phyloP scores from a whole-genome alignment of 2,888 invertebrate genomes.

The Timema podura region DNA sequence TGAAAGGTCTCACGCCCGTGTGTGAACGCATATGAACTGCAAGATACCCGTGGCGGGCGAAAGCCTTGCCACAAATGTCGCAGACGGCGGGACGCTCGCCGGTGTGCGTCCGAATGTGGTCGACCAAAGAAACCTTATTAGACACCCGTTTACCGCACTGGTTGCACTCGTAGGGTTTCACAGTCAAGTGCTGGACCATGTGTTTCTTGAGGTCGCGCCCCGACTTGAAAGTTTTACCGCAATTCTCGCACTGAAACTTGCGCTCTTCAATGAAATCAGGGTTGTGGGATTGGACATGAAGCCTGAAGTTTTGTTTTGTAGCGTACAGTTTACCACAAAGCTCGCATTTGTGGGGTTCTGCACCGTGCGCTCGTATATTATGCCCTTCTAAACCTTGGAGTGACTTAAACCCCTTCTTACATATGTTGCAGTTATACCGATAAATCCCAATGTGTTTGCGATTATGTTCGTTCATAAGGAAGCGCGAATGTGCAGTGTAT shows the following conservation, averaged over 20 bases:
- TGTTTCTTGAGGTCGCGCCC: conserved; percentile 27
- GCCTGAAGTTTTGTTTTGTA: conserved; percentile 43
- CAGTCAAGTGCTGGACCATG: conserved; percentile 35
- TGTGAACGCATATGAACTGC: conserved; percentile 48
- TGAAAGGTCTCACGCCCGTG: conserved; percentile 50
- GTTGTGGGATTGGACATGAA: conserved; percentile 43
- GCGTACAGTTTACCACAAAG: conserved; percentile 44
- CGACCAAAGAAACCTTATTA: conserved; percentile 51
- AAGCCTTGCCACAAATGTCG: conserved; percentile 48
- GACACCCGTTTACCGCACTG: conserved; percentile 42
- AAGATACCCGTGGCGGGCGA: conserved; percentile 47
- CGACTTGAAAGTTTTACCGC: conserved; percentile 36
- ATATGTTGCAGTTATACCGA: conserved; percentile 52
- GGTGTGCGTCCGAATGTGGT: conserved; percentile 52
- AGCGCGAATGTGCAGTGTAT: conserved; percentile 46
- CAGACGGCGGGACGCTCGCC: conserved; percentile 54
- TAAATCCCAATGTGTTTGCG: conserved; percentile 55
- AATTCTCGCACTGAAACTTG: conserved; percentile 44
- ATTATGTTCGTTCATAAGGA: conserved; percentile 52
- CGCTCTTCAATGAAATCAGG: conserved; percentile 39
- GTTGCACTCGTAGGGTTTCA: conserved; percentile 27
- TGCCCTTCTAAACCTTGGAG: conserved; percentile 52
- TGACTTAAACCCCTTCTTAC: conserved; percentile 55
- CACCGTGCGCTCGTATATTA: conserved; percentile 54
- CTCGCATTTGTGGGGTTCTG: conserved; percentile 52